Evolutionary conservation across 2,888 invertebrate genomes (phyloP).

Genomic region (Ichneumoninae sp.): DNA sequence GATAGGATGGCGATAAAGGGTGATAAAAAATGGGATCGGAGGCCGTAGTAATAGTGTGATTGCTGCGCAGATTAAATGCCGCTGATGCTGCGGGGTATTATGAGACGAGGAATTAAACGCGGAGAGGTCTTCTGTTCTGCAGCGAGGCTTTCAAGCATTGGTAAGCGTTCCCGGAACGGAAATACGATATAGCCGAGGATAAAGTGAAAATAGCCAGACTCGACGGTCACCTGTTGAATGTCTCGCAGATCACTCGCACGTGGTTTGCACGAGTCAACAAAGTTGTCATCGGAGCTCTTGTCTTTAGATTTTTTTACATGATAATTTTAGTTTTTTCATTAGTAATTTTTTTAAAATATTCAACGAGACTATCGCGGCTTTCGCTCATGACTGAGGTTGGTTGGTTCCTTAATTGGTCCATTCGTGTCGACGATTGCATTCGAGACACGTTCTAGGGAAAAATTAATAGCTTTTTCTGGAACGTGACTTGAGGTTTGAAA

Average conservation of each 20-base stretch:
- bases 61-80: neutral
- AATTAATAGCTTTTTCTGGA: too few species aligned
- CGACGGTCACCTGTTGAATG: constrained; percentile 18
- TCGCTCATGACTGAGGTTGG: too few species aligned
- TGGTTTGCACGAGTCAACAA: neutral
- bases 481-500: too few species aligned
- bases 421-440: too few species aligned
- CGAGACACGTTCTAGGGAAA: too few species aligned
- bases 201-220: constrained; percentile 37
- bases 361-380: too few species aligned
- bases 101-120: constrained; percentile 14
- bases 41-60: neutral
- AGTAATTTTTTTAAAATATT: neutral
- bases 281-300: neutral
- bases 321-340: neutral
- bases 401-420: too few species aligned
- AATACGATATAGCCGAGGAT: constrained; percentile 64
- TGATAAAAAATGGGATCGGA: constrained; percentile 2
- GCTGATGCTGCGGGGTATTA: constrained; percentile 16
- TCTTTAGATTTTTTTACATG: neutral
- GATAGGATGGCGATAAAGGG: neutral
- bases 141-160: constrained; percentile 15
- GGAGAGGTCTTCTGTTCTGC: constrained; percentile 16
- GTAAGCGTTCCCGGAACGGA: constrained; percentile 70
- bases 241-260: neutral